A percentile compares a stretch with the other conserved stretches of the same genome.
Evolutionary conservation across 2,888 invertebrate species (phyloP).

Genomic region (Netelia inedita): DNA sequence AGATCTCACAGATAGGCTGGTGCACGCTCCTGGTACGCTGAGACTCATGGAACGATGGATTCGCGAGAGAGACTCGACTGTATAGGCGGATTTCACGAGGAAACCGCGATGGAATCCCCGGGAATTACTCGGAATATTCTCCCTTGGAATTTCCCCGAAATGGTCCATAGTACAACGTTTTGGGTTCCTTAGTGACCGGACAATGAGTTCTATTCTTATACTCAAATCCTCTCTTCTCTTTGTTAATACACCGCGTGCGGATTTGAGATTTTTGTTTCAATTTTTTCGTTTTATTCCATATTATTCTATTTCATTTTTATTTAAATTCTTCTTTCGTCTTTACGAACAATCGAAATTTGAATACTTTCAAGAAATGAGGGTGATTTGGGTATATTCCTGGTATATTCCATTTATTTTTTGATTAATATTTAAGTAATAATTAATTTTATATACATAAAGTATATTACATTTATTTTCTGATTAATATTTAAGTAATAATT

Average conservation of each 20-base stretch:
- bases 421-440: no score
- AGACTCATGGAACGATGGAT: conserved; percentile 66
- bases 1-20: conserved; percentile 68
- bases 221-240: conserved; percentile 68
- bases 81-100: conserved; percentile 69
- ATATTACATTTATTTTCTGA: no score
- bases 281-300: neutral
- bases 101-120: conserved; percentile 53
- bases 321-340: conserved; percentile 12
- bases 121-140: conserved; percentile 68
- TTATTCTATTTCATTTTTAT: conserved; percentile 34
- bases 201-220: conserved; percentile 74
- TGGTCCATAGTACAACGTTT: conserved; percentile 72
- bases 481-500: no score
- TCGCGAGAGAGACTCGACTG: conserved; percentile 55
- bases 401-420: no score
- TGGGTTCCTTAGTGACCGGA: conserved; percentile 73
- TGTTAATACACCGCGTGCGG: conserved; percentile 60
- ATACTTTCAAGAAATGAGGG: neutral
- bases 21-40: conserved; percentile 32
- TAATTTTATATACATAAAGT: no score
- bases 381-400: no score
- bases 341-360: conserved; percentile 1
- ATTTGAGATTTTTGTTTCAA: conserved; percentile 61
- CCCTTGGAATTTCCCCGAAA: conserved; percentile 67